A percentile compares a stretch with the other conserved stretches of the same genome.
phyloP scores from a whole-genome alignment of 2,113 vertebrate species.

The Rhegmatorhina hoffmannsi region DNA sequence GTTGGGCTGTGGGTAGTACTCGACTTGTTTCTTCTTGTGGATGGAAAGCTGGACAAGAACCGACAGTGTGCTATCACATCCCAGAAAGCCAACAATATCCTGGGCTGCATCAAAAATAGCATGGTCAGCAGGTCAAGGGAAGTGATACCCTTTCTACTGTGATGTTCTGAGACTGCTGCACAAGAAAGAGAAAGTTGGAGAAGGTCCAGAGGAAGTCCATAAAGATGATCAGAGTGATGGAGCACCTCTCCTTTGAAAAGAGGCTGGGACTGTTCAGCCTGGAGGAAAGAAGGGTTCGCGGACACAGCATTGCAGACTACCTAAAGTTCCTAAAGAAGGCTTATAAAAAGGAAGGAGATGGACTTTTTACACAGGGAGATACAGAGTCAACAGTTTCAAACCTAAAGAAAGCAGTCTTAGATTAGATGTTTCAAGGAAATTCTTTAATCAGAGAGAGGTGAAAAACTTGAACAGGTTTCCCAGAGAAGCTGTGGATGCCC shows the following conservation, averaged over 20 bases:
- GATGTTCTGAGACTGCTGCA: neutral
- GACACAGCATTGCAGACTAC: neutral
- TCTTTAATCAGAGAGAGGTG: neutral
- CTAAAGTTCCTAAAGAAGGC: neutral
- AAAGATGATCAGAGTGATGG: neutral
- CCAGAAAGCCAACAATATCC: neutral
- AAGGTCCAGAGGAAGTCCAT: neutral
- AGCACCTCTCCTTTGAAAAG: neutral
- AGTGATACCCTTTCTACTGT: neutral
- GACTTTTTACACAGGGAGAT: neutral
- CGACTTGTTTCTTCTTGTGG: neutral
- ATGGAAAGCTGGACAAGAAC: neutral
- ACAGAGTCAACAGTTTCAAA: neutral
- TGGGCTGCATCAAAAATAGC: neutral
- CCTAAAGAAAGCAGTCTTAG: neutral
- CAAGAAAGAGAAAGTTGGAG: neutral
- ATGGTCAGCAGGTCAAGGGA: neutral
- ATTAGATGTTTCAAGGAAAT: neutral
- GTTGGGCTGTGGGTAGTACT: rapidly evolving
- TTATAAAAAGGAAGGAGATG: neutral
- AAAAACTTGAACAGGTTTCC: neutral
- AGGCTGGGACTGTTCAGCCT: neutral
- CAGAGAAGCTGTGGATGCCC: neutral
- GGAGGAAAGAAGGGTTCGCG: neutral
- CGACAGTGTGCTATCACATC: neutral